Evolutionary conservation across 2,113 vertebrate species (phyloP).

Genomic region (Lipophrys pholis): DNA sequence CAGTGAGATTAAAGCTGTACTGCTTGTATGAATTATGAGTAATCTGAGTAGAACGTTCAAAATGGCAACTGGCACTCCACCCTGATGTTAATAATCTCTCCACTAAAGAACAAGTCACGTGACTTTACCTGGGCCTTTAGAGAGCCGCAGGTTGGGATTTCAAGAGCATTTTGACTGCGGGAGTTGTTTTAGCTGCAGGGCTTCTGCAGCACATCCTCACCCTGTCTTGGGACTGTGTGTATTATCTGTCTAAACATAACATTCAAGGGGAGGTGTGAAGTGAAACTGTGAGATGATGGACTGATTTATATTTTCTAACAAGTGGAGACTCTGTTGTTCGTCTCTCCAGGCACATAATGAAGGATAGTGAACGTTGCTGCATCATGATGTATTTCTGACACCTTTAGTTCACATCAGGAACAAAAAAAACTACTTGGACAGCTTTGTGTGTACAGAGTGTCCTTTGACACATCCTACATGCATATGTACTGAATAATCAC

Average conservation of each 20-base stretch:
- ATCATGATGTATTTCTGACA: neutral
- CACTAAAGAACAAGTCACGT: neutral
- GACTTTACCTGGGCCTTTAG: constrained; percentile 11
- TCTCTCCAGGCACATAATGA: neutral
- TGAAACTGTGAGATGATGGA: constrained; percentile 2
- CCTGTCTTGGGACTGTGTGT: neutral
- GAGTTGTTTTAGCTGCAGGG: constrained; percentile 45
- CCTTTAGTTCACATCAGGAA: too few species aligned
- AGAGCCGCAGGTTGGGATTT: constrained; percentile 36
- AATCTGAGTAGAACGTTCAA: too few species aligned
- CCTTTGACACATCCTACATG: neutral
- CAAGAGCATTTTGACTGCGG: constrained; percentile 43
- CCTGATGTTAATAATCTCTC: too few species aligned
- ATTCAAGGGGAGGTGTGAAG: constrained; percentile 3
- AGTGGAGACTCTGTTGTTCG: neutral
- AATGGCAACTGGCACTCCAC: too few species aligned
- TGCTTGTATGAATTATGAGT: too few species aligned
- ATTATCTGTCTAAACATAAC: constrained; percentile 27
- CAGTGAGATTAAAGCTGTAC: too few species aligned
- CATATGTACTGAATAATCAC: neutral
- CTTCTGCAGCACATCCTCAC: constrained; percentile 6
- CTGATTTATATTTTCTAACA: neutral
- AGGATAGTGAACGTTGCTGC: neutral
- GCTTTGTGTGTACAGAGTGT: neutral
- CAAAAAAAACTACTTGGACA: too few species aligned